These are phyloP conservation scores for Neosilurus hyrtlii DNA, from an alignment of 2,797 vertebrate genomes.

Conservation along the genomic window DNA sequence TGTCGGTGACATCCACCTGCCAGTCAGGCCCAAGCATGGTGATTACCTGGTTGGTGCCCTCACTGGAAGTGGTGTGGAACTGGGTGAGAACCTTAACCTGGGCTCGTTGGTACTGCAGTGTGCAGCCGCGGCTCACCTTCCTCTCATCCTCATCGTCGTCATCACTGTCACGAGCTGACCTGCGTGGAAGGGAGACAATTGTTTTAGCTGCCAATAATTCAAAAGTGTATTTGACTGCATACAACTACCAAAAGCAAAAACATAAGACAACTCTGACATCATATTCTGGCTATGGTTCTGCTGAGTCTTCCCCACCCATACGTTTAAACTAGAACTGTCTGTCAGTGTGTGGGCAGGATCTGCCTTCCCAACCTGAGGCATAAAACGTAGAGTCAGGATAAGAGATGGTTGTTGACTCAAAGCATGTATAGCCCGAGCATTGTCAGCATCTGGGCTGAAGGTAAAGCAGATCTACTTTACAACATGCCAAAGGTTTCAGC, in stretches of 20 bases:
- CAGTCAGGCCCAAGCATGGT: slow-evolving; percentile 97
- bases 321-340: neutral
- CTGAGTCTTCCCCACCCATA: neutral
- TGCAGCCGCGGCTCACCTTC: slow-evolving; percentile 85
- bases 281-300: neutral
- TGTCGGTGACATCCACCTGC: slow-evolving; percentile 95
- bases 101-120: slow-evolving; percentile 93
- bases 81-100: slow-evolving; percentile 93
- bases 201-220: neutral
- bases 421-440: neutral
- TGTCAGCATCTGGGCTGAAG: neutral
- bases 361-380: slow-evolving; percentile 5
- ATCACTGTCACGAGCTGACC: slow-evolving; percentile 85
- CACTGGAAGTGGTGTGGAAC: slow-evolving; percentile 92
- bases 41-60: slow-evolving; percentile 92
- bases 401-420: neutral
- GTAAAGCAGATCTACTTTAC: slow-evolving; percentile 1
- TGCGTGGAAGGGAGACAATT: slow-evolving; percentile 36
- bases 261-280: neutral
- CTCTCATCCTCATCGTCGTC: slow-evolving; percentile 87
- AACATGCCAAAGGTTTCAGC: neutral
- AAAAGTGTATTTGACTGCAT: neutral
- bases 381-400: neutral
- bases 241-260: neutral
- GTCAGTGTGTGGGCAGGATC: neutral